Percentiles rank a stretch among this genome's conserved stretches.
phyloP scores from a whole-genome alignment of 2,797 vertebrate species.

The Cossypha dichroa region DNA sequence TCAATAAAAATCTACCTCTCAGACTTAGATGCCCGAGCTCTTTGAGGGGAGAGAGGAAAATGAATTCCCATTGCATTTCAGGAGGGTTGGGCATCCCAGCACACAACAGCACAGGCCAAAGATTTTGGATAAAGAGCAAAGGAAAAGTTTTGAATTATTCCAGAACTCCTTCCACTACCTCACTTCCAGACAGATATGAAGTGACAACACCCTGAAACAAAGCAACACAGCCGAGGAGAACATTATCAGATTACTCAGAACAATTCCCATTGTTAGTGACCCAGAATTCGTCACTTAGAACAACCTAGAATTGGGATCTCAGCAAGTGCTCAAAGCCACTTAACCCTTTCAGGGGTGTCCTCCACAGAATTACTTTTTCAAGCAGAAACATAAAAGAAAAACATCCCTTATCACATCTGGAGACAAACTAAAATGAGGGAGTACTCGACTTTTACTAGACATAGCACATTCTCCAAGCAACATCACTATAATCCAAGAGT shows the following conservation, averaged over 20 bases:
- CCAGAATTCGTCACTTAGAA: conserved; percentile 44
- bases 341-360: conserved; percentile 34
- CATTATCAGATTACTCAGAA: conserved; percentile 65
- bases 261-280: conserved; percentile 54
- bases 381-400: background rate
- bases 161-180: conserved; percentile 65
- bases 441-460: background rate
- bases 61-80: background rate
- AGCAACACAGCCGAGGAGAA: background rate
- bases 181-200: conserved; percentile 67
- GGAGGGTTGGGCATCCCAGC: conserved; percentile 29
- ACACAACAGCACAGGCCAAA: background rate
- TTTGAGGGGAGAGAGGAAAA: background rate
- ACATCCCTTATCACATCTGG: background rate
- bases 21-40: background rate
- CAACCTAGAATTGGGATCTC: conserved; percentile 29
- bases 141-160: conserved; percentile 55
- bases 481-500: background rate
- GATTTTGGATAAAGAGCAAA: conserved; percentile 51
- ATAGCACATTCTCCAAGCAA: background rate
- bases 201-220: conserved; percentile 61
- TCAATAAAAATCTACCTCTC: background rate
- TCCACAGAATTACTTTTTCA: background rate
- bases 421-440: background rate
- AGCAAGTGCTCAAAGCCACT: background rate